Conservation (phyloP, 2,113 vertebrate genomes). For the Myanophis thanlyinensis region DNA sequence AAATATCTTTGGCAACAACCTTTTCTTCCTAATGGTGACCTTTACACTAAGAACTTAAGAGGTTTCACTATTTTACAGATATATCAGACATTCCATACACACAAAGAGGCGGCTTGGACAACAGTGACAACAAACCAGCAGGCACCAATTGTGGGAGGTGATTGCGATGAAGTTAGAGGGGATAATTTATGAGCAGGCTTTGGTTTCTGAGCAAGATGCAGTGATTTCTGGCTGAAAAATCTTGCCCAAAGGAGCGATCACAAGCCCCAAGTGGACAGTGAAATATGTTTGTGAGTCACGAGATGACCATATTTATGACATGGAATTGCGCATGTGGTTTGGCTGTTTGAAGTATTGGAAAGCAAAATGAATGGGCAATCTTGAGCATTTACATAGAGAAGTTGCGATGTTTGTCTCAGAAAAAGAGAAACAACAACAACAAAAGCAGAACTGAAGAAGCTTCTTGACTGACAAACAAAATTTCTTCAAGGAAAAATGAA, state of each 20-base stretch:
- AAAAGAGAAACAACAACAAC: neutral
- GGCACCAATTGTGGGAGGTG: slow-evolving; percentile 30
- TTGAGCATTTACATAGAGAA: neutral
- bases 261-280: slow-evolving; percentile 7
- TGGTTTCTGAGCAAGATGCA: slow-evolving; percentile 42
- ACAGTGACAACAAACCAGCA: slow-evolving; percentile 52
- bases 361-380: neutral
- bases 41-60: slow-evolving; percentile 23
- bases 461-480: neutral
- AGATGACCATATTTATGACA: slow-evolving; percentile 36
- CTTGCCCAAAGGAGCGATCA: slow-evolving; percentile 43
- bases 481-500: neutral
- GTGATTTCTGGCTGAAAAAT: slow-evolving; percentile 38
- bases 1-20: slow-evolving; percentile 58
- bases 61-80: slow-evolving; percentile 41
- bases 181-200: slow-evolving; percentile 54
- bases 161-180: slow-evolving; percentile 32
- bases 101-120: slow-evolving; percentile 42
- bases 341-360: neutral
- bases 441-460: neutral
- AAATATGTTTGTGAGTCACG: neutral
- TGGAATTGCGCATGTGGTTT: neutral
- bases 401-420: neutral
- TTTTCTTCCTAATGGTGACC: slow-evolving; percentile 62
- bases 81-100: slow-evolving; percentile 38